Base-by-base conservation (phyloP, 2,888 invertebrate species). In the Balanococcus diminutus region DNA sequence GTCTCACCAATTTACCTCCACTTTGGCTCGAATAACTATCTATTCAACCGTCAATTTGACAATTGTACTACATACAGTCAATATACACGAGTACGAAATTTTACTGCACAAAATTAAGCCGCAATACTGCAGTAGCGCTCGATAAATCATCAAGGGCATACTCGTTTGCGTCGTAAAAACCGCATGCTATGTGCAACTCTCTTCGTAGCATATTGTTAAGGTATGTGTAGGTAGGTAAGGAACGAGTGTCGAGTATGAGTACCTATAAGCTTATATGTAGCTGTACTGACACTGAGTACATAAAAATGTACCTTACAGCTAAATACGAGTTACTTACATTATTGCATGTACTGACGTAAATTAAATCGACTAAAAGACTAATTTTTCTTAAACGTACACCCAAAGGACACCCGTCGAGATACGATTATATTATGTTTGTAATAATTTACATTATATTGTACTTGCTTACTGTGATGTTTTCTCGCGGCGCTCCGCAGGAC, bases 391-490 rank as follows among this genome's bases (percentile, higher is more conserved):
- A 72, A 31, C 72, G 61, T 25, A 32, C 5, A n/a, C 36, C n/a
- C n/a, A 72, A 25, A 32, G 72, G 72, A 72, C 72, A 72, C 72
- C 72, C 72, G 72, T 72, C n/a, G 72, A 32, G 72, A 72, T 31
- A 72, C 72, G 32, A 72, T 72, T 72, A 72, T 32, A 72, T 72
- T 72, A 72, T 32, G 72, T 72, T 31, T 5, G 72, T 32, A 72
- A 72, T 72, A 72, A 72, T 72, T 72, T 72, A 72, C 72, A 72
- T 72, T 72, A 72, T 72, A 72, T 32, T 32, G 72, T 72, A n/a
- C 46, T 46, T 14, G 25, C 32, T 31, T 72, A 32, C 32, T 72
- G 72, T 72, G n/a, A n/a, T 32, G 72, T 72, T 31, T 72, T 72
- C 72, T 72, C 72, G 72, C 72, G 31, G 31, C 14, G 16, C 72